Conservation (phyloP, 2,888 invertebrate genomes). For the Agonopterix subpropinquella region DNA sequence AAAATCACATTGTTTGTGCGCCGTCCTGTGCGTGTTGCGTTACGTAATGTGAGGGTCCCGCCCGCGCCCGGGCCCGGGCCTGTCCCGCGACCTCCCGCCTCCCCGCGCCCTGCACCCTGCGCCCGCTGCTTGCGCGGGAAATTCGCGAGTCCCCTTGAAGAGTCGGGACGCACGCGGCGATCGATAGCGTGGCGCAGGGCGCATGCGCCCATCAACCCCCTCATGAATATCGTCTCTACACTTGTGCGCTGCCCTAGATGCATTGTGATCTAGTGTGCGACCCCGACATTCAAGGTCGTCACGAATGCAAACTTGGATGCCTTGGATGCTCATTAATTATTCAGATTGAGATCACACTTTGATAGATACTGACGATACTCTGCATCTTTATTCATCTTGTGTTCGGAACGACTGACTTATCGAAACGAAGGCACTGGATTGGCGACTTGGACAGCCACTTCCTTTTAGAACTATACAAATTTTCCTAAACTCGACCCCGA, state of each 20-base stretch:
- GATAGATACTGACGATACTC: too few relatives aligned
- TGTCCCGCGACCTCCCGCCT: conserved; percentile 30
- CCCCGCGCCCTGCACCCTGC: conserved; percentile 16
- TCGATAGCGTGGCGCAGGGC: conserved; percentile 21
- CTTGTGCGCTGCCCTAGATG: conserved; percentile 39
- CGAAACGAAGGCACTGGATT: too few relatives aligned
- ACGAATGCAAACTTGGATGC: background rate
- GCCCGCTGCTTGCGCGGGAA: conserved; percentile 14
- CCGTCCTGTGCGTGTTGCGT: conserved; percentile 73
- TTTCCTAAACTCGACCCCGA: too few relatives aligned
- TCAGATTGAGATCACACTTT: background rate
- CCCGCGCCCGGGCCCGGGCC: conserved; percentile 41
- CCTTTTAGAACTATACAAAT: too few relatives aligned
- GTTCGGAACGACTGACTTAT: too few relatives aligned
- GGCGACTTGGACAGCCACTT: too few relatives aligned
- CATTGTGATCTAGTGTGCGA: conserved; percentile 29
- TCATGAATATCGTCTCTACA: conserved; percentile 3
- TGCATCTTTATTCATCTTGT: too few relatives aligned
- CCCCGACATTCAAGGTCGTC: conserved; percentile 40
- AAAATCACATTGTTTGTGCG: conserved; percentile 76
- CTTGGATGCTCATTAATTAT: background rate
- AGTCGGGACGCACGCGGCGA: conserved; percentile 11
- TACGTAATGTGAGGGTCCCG: conserved; percentile 69
- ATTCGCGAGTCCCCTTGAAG: conserved; percentile 6
- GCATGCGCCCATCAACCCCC: conserved; percentile 18